phyloP scores from a whole-genome alignment of 2,888 invertebrate genomes.

The Homarus gammarus region DNA sequence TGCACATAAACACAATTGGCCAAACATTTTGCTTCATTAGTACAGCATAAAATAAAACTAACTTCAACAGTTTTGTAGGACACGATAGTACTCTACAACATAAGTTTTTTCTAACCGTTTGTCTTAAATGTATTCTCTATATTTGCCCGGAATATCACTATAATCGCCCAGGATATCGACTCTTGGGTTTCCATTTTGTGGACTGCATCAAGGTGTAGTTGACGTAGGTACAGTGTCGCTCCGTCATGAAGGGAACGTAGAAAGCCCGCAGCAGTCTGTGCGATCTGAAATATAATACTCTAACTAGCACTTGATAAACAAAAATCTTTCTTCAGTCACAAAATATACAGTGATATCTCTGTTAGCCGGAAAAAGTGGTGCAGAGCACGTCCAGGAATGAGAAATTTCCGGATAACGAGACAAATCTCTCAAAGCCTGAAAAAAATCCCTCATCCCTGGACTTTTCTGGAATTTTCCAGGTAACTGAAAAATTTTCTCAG shows the following conservation, averaged over 20 bases:
- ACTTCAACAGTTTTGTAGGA: neutral
- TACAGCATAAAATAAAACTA: neutral
- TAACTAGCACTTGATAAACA: neutral
- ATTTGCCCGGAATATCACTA: neutral
- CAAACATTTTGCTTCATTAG: neutral
- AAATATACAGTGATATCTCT: too few species aligned
- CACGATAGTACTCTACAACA: too few species aligned
- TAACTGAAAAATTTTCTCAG: too few species aligned
- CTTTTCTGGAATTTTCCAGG: too few species aligned
- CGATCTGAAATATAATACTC: constrained; percentile 81
- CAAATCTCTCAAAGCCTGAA: too few species aligned
- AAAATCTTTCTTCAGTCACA: too few species aligned
- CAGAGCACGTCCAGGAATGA: too few species aligned
- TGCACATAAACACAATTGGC: neutral
- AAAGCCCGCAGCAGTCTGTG: constrained; percentile 90
- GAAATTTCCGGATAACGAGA: too few species aligned
- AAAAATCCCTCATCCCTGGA: too few species aligned
- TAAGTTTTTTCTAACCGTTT: too few species aligned
- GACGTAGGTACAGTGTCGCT: constrained; percentile 66
- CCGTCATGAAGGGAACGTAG: constrained; percentile 85
- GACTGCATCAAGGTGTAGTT: constrained; percentile 65
- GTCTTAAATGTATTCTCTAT: too few species aligned
- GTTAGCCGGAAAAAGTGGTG: too few species aligned
- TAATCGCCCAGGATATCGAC: constrained; percentile 12
- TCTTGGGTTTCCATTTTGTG: constrained; percentile 47